Base-by-base conservation (phyloP, 1,140 invertebrate species). In the Lordiphosa stackelbergi region DNA sequence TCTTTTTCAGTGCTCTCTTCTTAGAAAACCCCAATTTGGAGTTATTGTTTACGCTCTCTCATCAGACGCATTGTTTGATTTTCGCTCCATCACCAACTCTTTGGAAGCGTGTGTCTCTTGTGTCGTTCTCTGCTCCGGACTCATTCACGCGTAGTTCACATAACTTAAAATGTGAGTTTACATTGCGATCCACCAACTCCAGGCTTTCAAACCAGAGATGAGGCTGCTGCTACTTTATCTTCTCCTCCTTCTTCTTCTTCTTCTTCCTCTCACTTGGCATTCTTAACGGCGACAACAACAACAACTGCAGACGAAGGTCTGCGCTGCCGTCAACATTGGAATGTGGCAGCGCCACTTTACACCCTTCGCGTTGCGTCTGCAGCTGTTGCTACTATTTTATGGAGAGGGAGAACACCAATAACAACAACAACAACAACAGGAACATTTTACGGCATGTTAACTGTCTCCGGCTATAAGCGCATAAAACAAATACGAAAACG, bases 81-180 rank as follows among this genome's bases (percentile, higher is more conserved):
- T 16, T 19, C 2, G 19, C 19, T 19, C 2, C 19, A 2, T 19
- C 19, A 19, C 2, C 19, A 19, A 3, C 34, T 22, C 35, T 52
- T 6, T 38, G 4, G 22, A 5, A 24, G 22, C 22, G 22, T 24
- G 22, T 24, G 22, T 24, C 22, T 19, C 19, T 19, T 19, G 19
- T 19, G 19, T 19, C 19, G 36, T 31, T 22, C 42, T 19, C 42
- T 19, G 42, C n/a, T 40, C 24, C 16, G 53, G 53, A 75, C 66
- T 77, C 51, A 66, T 77, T 75, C 73, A 77, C 73, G 74, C 73
- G 68, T 63, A 54, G 73, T 75, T 75, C 73, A 77, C 73, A 75
- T 75, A 75, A 77, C 73, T 72, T 59, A 61, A 75, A 75, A 77
- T 68, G 73, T 75, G 73, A 75, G 77, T 75, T 63, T 54, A 72